phyloP scores from a whole-genome alignment of 2,888 invertebrate genomes.

The Xylocampa areola region DNA sequence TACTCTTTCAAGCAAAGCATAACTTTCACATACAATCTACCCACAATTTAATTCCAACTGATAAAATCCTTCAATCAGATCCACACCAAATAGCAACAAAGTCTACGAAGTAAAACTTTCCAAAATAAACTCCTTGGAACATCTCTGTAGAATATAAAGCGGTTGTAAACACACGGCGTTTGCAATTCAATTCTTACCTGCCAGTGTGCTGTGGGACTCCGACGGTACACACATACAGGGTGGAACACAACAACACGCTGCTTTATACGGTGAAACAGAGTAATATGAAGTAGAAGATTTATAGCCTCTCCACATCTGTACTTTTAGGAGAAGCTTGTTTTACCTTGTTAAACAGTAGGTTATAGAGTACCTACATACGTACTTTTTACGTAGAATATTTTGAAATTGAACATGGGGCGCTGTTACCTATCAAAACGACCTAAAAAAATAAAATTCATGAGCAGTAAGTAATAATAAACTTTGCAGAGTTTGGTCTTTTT shows the following conservation, averaged over 20 bases:
- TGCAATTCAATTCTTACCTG: conserved; percentile 58
- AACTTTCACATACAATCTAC: not conserved
- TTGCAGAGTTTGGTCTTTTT: too few relatives aligned
- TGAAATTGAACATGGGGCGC: too few relatives aligned
- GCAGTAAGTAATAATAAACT: too few relatives aligned
- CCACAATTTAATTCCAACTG: not conserved
- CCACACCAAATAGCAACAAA: conserved; percentile 2
- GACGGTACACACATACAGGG: conserved; percentile 1
- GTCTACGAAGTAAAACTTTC: conserved; percentile 38
- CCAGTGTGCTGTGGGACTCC: conserved; percentile 4
- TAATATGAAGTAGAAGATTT: conserved; percentile 20
- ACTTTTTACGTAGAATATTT: too few relatives aligned
- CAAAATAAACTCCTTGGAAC: conserved; percentile 34
- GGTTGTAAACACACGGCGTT: conserved; percentile 52
- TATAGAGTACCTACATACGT: too few relatives aligned
- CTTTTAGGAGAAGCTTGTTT: not conserved
- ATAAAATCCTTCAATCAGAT: not conserved
- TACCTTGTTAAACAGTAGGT: conserved; percentile 7
- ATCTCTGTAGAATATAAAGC: conserved; percentile 38
- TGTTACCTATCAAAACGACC: too few relatives aligned
- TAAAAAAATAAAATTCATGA: too few relatives aligned
- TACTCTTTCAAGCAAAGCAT: not conserved
- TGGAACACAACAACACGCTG: not conserved
- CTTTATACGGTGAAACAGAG: too few relatives aligned
- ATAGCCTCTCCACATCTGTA: conserved; percentile 18